Evolutionary conservation across 2,113 vertebrate genomes (phyloP).

Genomic region (Orycteropus afer): DNA sequence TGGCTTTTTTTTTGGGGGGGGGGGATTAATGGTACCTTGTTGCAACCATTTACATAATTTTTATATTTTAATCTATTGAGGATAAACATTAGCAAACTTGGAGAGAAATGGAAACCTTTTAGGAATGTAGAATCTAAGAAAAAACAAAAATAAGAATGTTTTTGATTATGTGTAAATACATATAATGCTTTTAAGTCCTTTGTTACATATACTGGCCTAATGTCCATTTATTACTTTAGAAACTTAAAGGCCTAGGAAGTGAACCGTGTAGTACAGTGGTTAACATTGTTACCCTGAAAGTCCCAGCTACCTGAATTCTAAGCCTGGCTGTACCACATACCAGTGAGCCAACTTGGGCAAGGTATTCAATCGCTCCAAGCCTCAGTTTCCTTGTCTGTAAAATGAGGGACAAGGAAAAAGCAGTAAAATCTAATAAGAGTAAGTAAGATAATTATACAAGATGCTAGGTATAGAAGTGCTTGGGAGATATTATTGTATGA

Average conservation of each 20-base stretch:
- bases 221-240: neutral
- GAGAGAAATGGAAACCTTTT: neutral
- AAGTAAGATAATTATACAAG: neutral
- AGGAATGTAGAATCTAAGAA: conserved; percentile 20
- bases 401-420: neutral
- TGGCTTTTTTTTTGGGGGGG: too few species aligned
- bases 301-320: neutral
- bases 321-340: neutral
- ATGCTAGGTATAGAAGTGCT: neutral
- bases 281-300: neutral
- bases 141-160: conserved; percentile 31
- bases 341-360: neutral
- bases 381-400: neutral
- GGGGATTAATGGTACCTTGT: neutral
- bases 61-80: conserved; percentile 31
- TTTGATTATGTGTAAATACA: conserved; percentile 10
- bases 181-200: conserved; percentile 24
- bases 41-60: conserved; percentile 26
- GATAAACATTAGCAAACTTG: conserved; percentile 1
- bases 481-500: neutral
- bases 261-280: neutral
- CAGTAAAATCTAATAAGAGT: neutral
- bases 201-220: neutral
- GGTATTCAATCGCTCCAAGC: neutral
- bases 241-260: neutral